A percentile compares a stretch with the other conserved stretches of the same genome.
phyloP scores from a whole-genome alignment of 92 coral and sea anemone species.

The Isaurus tuberculatus region DNA sequence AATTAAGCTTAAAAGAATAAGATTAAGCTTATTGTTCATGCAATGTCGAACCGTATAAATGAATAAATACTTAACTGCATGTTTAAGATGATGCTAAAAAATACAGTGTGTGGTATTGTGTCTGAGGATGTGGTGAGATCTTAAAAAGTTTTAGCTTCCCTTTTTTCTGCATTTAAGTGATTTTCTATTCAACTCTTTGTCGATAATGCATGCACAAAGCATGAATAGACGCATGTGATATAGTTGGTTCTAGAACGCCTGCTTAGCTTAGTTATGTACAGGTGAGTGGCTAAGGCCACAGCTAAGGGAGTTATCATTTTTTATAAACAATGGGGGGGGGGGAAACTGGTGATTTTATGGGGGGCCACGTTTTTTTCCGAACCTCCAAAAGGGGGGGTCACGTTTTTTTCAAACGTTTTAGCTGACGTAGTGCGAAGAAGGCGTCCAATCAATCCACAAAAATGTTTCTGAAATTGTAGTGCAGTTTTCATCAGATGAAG shows the following conservation, averaged over 20 bases:
- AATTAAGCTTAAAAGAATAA: no score
- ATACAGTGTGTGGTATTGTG: background rate
- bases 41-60: background rate
- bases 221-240: background rate
- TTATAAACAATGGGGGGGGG: no score
- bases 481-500: no score
- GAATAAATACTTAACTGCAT: background rate
- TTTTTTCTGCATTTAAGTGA: background rate
- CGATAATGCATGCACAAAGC: background rate
- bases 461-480: no score
- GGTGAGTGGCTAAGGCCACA: background rate
- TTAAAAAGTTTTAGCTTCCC: background rate
- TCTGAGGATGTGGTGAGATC: constrained; percentile 38
- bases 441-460: no score
- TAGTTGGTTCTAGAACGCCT: background rate
- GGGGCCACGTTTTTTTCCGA: no score
- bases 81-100: background rate
- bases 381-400: no score
- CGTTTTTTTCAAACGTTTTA: no score
- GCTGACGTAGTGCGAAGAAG: no score
- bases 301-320: background rate
- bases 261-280: background rate
- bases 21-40: no score
- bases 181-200: background rate
- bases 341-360: no score